Evolutionary conservation across 2,113 vertebrate genomes (phyloP), one percentile per base, ranked within the genome.

Genomic region (Gorsachius goisagi): DNA sequence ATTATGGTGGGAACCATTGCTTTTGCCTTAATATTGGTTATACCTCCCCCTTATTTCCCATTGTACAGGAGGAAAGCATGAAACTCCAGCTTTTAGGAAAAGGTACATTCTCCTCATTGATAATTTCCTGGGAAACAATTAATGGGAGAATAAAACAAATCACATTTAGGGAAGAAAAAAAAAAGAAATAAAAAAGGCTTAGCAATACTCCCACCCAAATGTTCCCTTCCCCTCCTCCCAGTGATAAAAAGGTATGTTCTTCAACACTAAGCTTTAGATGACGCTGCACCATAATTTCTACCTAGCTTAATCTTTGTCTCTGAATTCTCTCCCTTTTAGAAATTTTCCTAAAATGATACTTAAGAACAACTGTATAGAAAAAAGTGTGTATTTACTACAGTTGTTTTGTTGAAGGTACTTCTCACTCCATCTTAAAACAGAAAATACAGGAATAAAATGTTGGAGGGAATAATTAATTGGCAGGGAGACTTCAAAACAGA

Each of bases 401-500:
- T 20, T 59, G 16, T 62, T 77, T 68, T 47, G 26, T 12, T 83
- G n/a, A 33, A 93, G 59, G 45, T 74, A 26, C 7, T 66, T 47
- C 50, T 62, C 1, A 5, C 45, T 69, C 32, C 55, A 63, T 67
- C 9, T 71, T 56, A 64, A 76, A 64, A 45, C 30, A 91, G 45
- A 79, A 91, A 82, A 80, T 6, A 3, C 15, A 96, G 50, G 39
- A 73, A 72, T 91, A 18, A 92, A 91, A 59, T 10, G n/a, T 21
- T 77, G 72, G 64, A 88, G 52, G 60, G 59, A 91, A 86, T 39
- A 39, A 90, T 73, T 49, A 85, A 94, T 20, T 95, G 58, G 47
- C 88, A 86, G 22, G 72, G 82, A 93, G 76, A 80, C 47, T 74
- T 74, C n/a, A 85, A 63, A 90, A 63, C 56, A 89, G 82, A 94